phyloP scores from a whole-genome alignment of 2,888 invertebrate species.

The Acronicta psi region DNA sequence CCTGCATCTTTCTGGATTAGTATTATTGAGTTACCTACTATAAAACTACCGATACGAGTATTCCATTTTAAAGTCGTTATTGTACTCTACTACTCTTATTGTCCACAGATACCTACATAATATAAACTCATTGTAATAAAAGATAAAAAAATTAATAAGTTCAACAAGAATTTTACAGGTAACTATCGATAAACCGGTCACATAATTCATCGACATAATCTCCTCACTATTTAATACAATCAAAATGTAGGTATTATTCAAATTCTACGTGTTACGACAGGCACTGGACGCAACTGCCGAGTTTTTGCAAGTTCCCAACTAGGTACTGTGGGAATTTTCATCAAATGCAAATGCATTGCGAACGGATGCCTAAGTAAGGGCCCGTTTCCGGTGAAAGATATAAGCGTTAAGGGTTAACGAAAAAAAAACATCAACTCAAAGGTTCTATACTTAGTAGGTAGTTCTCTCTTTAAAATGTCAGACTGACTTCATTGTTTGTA shows the following conservation, averaged over 20 bases:
- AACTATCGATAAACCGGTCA: conserved; percentile 24
- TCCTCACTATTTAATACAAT: conserved; percentile 48
- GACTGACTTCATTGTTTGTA: no score
- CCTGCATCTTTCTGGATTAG: no score
- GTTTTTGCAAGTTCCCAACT: conserved; percentile 52
- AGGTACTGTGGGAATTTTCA: conserved; percentile 55
- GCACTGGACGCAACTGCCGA: conserved; percentile 35
- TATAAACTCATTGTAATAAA: no score
- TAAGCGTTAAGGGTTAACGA: no score
- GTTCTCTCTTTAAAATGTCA: no score
- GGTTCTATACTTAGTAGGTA: no score
- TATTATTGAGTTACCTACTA: no score
- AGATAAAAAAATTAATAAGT: neutral
- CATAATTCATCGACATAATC: conserved; percentile 15
- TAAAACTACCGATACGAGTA: no score
- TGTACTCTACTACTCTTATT: no score
- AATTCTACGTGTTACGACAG: conserved; percentile 52
- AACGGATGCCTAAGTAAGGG: conserved; percentile 36
- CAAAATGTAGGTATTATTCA: conserved; percentile 62
- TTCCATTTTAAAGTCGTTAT: no score
- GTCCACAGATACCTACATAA: no score
- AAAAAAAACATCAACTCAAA: no score
- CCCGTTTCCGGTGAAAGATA: conserved; percentile 16
- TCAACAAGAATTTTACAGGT: neutral
- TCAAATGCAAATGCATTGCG: conserved; percentile 62